Base-by-base conservation (phyloP, 2,113 vertebrate genomes). In the Chionomys nivalis region DNA sequence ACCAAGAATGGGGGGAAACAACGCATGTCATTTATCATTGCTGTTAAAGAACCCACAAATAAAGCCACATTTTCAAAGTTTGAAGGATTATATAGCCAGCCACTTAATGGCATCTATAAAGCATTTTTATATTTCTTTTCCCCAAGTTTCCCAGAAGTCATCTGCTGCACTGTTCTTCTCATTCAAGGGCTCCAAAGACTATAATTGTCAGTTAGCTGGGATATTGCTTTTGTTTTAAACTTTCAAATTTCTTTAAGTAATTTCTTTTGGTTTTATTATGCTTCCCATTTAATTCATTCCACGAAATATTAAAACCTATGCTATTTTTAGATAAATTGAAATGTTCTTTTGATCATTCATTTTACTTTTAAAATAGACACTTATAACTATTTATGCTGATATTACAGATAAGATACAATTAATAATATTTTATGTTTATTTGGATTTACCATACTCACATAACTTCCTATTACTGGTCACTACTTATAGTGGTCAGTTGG, bases 41-140 rank as follows among this genome's bases (percentile, higher is more conserved):
- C 24, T 93, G 82, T 94, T 96, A 96, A 55, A 95, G 31, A 10
- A 52, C 36, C 72, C 39, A 95, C 49, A 95, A 91, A 96, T 90
- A 96, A 95, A 96, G 90, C 88, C 19, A 36, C 28, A 94, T 58
- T 76, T 97, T 96, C 44, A 92, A 91, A 97, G 78, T 95, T 91
- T 90, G 87, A 96, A 89, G 9, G 31, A 97, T 92, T 90, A 88
- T 78, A n/a, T 68, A 85, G 58, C 16, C 66, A 93, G 90, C 0
- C 39, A 65, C 95, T 94, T 90, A 96, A 96, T 75, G 83, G 91
- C 33, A 93, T 94, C 78, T 73, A 94, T 95, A 96, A 97, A 97
- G 24, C 72, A 95, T 77, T 85, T 94, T 98, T 91, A 83, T 39
- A 96, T 89, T 94, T 95, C 52, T 89, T 94, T 96, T 58, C 83